Evolutionary conservation across 1,140 invertebrate genomes (phyloP).

Genomic region (Scylla paramamosain): DNA sequence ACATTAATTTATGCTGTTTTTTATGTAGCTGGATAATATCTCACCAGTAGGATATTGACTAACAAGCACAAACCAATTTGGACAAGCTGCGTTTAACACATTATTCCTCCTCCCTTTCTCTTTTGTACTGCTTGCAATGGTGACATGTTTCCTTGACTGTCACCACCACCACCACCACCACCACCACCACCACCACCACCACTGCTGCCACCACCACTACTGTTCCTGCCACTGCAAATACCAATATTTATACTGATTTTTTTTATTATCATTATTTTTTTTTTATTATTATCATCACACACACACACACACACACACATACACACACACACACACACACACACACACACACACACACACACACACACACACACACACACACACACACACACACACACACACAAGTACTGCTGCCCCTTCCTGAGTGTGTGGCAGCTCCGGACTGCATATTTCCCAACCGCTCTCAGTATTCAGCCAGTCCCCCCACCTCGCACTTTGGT

Average conservation of each 20-base stretch:
- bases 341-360: background rate
- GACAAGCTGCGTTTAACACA: conserved; percentile 34
- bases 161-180: conserved; percentile 46
- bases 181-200: conserved; percentile 46
- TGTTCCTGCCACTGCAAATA: background rate
- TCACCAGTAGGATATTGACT: background rate
- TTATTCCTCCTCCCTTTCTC: conserved; percentile 41
- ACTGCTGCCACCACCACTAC: conserved; percentile 25
- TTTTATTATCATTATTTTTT: background rate
- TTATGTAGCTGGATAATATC: no score
- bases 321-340: background rate
- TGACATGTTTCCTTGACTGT: conserved; percentile 32
- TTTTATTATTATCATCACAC: background rate
- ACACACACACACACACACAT: conserved; percentile 21
- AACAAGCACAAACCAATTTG: background rate
- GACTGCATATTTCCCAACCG: background rate
- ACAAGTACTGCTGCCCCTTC: conserved; percentile 10
- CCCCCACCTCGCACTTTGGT: no score
- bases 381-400: background rate
- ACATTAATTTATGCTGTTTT: no score
- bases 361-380: background rate
- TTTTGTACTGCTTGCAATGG: conserved; percentile 61
- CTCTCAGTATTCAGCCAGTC: no score
- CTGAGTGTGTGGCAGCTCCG: conserved; percentile 14
- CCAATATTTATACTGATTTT: background rate